These are phyloP conservation scores for Caenorhabditis panamensis DNA, from an alignment of 2,888 invertebrate genomes.

Conservation along the genomic window DNA sequence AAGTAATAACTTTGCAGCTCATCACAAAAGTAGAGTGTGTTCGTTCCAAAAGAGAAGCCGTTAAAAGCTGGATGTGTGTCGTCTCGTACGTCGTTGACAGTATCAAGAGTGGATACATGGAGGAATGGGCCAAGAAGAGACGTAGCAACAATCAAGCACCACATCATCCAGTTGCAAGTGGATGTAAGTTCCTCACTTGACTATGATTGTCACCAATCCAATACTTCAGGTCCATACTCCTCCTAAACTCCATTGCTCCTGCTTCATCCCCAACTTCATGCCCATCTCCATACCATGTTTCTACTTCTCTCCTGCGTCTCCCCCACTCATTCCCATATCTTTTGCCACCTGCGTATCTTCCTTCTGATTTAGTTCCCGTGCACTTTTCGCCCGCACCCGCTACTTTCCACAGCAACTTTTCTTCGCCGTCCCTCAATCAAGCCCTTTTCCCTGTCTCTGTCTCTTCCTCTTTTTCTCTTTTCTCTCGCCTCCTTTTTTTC, in stretches of 20 bases:
- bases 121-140: slow-evolving; percentile 73
- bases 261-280: background rate
- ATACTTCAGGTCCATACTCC: slow-evolving; percentile 50
- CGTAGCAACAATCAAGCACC: slow-evolving; percentile 47
- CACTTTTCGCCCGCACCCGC: slow-evolving; percentile 21
- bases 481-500: background rate
- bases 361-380: slow-evolving; percentile 30
- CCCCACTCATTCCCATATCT: slow-evolving; percentile 34
- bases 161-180: slow-evolving; percentile 20
- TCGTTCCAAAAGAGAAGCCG: slow-evolving; percentile 79
- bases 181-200: slow-evolving; percentile 7
- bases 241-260: slow-evolving; percentile 7
- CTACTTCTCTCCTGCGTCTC: slow-evolving; percentile 14
- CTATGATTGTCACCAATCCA: no score
- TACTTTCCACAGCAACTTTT: slow-evolving; percentile 6
- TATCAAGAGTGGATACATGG: slow-evolving; percentile 77
- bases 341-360: slow-evolving; percentile 44
- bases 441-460: background rate
- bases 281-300: slow-evolving; percentile 30
- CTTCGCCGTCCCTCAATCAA: slow-evolving; percentile 5
- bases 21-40: slow-evolving; percentile 77
- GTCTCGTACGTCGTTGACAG: slow-evolving; percentile 77
- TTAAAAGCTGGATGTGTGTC: slow-evolving; percentile 78
- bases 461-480: slow-evolving; percentile 4
- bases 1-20: slow-evolving; percentile 65